Percentiles rank a stretch among this genome's conserved stretches.
Evolutionary conservation across 2,113 vertebrate genomes (phyloP).

Genomic region (Tonatia bakeri): DNA sequence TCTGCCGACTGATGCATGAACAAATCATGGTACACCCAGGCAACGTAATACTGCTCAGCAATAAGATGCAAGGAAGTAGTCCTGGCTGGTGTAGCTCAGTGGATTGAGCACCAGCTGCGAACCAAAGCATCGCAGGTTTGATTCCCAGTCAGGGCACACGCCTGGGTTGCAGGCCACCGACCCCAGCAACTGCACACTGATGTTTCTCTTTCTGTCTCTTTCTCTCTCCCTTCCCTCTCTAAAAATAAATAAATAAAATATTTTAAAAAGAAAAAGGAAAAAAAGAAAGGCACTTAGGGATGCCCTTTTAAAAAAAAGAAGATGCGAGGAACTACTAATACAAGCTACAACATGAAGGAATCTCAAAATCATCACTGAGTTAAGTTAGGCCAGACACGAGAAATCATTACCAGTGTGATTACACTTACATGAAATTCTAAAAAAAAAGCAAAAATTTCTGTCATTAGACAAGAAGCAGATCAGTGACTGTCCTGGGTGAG

Average conservation of each 20-base stretch:
- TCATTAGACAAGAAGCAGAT: background rate
- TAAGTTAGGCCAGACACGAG: slow-evolving; percentile 18
- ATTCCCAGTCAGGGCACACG: too few species aligned
- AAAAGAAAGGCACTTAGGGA: too few species aligned
- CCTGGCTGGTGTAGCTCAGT: too few species aligned
- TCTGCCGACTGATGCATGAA: background rate
- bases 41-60: background rate
- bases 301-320: too few species aligned
- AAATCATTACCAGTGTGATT: background rate
- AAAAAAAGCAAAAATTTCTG: background rate
- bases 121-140: too few species aligned
- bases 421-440: background rate
- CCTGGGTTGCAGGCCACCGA: too few species aligned
- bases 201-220: too few species aligned
- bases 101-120: too few species aligned
- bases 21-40: background rate
- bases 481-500: background rate
- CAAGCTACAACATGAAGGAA: background rate
- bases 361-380: background rate
- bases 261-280: too few species aligned
- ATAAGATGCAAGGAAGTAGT: background rate
- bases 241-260: too few species aligned
- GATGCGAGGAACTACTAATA: background rate
- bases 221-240: too few species aligned
- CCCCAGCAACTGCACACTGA: too few species aligned